Percentiles rank a stretch among this genome's conserved stretches.
phyloP scores from a whole-genome alignment of 1,140 invertebrate genomes.

The Dendrolimus kikuchii region DNA sequence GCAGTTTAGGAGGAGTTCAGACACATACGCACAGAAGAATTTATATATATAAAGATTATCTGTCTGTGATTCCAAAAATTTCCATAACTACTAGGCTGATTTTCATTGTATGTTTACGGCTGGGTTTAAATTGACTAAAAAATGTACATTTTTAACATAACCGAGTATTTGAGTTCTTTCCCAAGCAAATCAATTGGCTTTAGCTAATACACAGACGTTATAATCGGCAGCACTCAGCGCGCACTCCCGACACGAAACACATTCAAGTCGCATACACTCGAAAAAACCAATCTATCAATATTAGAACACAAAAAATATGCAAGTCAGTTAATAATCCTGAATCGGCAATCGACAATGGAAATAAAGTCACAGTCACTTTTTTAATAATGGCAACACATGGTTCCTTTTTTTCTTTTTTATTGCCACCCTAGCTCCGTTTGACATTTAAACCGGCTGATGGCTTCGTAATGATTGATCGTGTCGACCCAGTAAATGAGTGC shows the following conservation, averaged over 20 bases:
- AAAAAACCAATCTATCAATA: conserved; percentile 72
- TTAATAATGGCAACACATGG: conserved; percentile 66
- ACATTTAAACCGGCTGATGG: conserved; percentile 70
- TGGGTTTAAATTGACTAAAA: too few species aligned
- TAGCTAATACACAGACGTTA: conserved; percentile 36
- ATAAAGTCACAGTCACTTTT: conserved; percentile 72
- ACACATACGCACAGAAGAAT: too few species aligned
- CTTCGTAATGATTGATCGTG: conserved; percentile 68
- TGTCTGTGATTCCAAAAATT: too few species aligned
- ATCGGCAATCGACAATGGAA: conserved; percentile 71
- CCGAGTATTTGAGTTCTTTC: too few species aligned
- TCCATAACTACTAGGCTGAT: too few species aligned
- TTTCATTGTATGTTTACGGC: too few species aligned
- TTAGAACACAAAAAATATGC: conserved; percentile 72
- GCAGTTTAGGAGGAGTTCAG: too few species aligned
- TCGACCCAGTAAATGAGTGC: conserved; percentile 68
- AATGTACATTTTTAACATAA: too few species aligned
- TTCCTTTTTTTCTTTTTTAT: conserved; percentile 57
- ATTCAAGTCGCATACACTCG: conserved; percentile 55
- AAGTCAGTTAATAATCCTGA: conserved; percentile 72
- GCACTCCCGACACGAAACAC: conserved; percentile 40
- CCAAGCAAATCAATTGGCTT: too few species aligned
- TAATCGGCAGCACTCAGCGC: conserved; percentile 43
- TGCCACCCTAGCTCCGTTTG: conserved; percentile 68
- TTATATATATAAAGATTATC: too few species aligned